These are phyloP conservation scores for Buteo buteo DNA, from an alignment of 2,113 vertebrate species.

Conservation along the genomic window DNA sequence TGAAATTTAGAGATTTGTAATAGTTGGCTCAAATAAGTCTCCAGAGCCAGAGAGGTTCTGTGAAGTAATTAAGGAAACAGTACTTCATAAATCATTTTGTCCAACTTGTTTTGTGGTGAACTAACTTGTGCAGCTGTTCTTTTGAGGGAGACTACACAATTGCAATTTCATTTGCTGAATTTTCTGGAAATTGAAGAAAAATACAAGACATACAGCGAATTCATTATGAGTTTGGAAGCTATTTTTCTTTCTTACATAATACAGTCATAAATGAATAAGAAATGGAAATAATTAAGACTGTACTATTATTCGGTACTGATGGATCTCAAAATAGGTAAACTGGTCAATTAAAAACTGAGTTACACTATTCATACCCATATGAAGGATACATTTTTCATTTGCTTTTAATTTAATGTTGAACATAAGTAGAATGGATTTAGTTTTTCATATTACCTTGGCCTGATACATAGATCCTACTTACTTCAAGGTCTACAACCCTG, in stretches of 20 bases:
- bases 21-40: constrained; percentile 18
- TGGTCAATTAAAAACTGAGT: not conserved
- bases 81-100: constrained; percentile 38
- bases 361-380: not conserved
- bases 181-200: not conserved
- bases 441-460: not conserved
- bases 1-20: constrained; percentile 15
- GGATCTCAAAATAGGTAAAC: not conserved
- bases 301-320: not conserved
- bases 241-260: not conserved
- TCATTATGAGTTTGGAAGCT: not conserved
- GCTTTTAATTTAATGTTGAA: not conserved
- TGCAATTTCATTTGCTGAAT: not conserved
- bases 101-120: not conserved
- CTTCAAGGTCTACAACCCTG: not conserved
- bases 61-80: constrained; percentile 51
- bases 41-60: not conserved
- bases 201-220: not conserved
- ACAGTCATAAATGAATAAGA: not conserved
- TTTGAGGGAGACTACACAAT: constrained; percentile 6
- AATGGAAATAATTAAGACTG: not conserved
- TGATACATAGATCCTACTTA: not conserved
- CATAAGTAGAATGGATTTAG: not conserved
- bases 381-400: not conserved
- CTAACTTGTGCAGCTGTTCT: constrained; percentile 16